Conservation (phyloP, 2,113 vertebrate species). For the Vicugna pacos region DNA sequence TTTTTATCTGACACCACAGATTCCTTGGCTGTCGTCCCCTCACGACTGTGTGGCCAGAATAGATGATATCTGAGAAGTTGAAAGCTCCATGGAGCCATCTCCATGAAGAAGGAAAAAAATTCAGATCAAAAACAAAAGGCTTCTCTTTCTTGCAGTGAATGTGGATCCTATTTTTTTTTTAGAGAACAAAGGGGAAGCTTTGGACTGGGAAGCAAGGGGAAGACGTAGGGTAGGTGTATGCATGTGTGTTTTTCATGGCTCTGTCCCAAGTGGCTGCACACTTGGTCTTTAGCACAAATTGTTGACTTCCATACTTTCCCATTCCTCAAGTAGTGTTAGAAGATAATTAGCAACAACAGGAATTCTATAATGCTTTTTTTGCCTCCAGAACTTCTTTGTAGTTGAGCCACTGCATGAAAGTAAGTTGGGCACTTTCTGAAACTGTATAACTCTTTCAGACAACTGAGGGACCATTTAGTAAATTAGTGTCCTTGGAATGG, state of each 20-base stretch:
- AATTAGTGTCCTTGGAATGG: constrained; percentile 65
- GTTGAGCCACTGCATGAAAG: neutral
- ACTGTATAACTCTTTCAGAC: constrained; percentile 42
- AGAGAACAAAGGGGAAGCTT: constrained; percentile 42
- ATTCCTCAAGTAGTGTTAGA: neutral
- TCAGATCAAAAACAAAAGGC: neutral
- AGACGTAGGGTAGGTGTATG: neutral
- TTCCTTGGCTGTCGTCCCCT: neutral
- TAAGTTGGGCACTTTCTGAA: constrained; percentile 48
- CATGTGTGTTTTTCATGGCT: neutral
- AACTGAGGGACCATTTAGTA: constrained; percentile 64
- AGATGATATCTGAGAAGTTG: constrained; percentile 69
- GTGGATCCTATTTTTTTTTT: constrained; percentile 1
- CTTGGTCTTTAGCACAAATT: constrained; percentile 42
- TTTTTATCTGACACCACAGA: constrained; percentile 58
- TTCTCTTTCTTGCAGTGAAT: neutral
- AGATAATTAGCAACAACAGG: constrained; percentile 49
- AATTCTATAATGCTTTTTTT: neutral
- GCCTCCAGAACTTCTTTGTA: constrained; percentile 36
- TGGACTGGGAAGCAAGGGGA: neutral
- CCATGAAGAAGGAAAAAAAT: constrained; percentile 44
- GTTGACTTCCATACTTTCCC: neutral
- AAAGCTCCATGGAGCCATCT: constrained; percentile 22
- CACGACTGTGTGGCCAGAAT: neutral
- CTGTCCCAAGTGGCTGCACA: neutral